Evolutionary conservation across 2,797 vertebrate genomes (phyloP), one percentile per base, ranked within the genome.

Genomic region (Lacerta bilineata): DNA sequence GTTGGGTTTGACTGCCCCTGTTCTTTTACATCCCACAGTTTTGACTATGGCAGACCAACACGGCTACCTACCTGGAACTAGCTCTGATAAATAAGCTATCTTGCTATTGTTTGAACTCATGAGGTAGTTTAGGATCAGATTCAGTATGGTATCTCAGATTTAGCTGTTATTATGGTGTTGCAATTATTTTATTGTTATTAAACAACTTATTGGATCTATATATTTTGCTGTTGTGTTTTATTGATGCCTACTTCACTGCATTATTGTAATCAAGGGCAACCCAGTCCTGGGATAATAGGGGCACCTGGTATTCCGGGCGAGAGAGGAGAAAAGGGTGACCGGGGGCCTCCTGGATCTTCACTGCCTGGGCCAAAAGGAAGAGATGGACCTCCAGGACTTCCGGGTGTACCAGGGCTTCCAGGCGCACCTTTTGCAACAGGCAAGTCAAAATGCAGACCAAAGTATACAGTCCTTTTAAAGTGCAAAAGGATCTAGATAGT

Each of bases 251-350:
- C 27, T 88, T 92, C 76, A 61, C 29, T 94, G 13, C 92, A 5
- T 83, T 89, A 55, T 87, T 84, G 11, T 97, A 91, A 41, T 97
- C 94, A 20, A 97, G 93, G 92, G 74, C 87, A 33, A 39, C 86
- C 96, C 0, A 0, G 94, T 78, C 96, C 97, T 64, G 98, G 98
- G 1, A 95, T 95, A 80, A 36, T 76, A 39, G 99, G 99, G 83
- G 96, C 97, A 36, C 97, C 92, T 15, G 99, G 99, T 86, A 94
- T 95, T 64, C 98, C 98, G 78, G 99, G 99, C 20, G 96, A 98
- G 8, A 78, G 95, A 85, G 99, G 99, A 80, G 96, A 97, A 94
- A 99, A 98, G 92, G 99, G 99, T 88, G 97, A 98, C 75, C 96
- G 77, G 41, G 99, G 99, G 29, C 5, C 93, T 11, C 98, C 98